Evolutionary conservation across 2,888 invertebrate genomes (phyloP).

Genomic region (Ctenicera cuprea): DNA sequence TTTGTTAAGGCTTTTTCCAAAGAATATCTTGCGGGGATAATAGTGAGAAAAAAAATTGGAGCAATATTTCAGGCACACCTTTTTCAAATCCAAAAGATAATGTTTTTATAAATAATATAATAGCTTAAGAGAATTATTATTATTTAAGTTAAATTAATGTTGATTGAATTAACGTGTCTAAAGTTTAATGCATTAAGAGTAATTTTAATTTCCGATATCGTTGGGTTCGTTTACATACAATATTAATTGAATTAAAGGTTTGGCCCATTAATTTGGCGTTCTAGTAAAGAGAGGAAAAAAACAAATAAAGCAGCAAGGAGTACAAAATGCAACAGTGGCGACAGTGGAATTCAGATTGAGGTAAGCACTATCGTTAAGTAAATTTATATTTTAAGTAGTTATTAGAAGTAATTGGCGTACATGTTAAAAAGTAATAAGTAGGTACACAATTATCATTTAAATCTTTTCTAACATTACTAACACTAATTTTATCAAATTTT

Average conservation of each 20-base stretch:
- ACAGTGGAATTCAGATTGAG: slow-evolving; percentile 84
- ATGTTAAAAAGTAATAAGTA: slow-evolving; percentile 43
- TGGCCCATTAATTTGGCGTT: slow-evolving; percentile 83
- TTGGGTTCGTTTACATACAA: not conserved
- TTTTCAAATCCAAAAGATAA: too few species aligned
- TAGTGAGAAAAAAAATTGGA: too few species aligned
- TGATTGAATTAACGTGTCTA: too few species aligned
- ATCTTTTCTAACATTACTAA: slow-evolving; percentile 51
- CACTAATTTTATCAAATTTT: slow-evolving; percentile 70
- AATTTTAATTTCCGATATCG: slow-evolving; percentile 10
- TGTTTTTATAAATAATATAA: too few species aligned
- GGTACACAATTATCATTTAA: slow-evolving; percentile 50
- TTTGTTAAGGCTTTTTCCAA: too few species aligned
- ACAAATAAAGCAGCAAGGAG: slow-evolving; percentile 80
- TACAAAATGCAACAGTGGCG: slow-evolving; percentile 84
- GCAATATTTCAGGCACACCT: too few species aligned
- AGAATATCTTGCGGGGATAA: too few species aligned
- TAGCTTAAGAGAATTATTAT: too few species aligned
- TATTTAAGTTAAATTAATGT: too few species aligned
- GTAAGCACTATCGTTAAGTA: slow-evolving; percentile 60
- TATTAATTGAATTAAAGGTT: slow-evolving; percentile 72
- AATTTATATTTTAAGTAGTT: slow-evolving; percentile 2
- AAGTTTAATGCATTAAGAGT: too few species aligned
- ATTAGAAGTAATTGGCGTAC: slow-evolving; percentile 30
- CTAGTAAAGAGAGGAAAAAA: slow-evolving; percentile 82